phyloP scores from a whole-genome alignment of 2,888 invertebrate genomes.

The Rhimphoctona megacephalus region DNA sequence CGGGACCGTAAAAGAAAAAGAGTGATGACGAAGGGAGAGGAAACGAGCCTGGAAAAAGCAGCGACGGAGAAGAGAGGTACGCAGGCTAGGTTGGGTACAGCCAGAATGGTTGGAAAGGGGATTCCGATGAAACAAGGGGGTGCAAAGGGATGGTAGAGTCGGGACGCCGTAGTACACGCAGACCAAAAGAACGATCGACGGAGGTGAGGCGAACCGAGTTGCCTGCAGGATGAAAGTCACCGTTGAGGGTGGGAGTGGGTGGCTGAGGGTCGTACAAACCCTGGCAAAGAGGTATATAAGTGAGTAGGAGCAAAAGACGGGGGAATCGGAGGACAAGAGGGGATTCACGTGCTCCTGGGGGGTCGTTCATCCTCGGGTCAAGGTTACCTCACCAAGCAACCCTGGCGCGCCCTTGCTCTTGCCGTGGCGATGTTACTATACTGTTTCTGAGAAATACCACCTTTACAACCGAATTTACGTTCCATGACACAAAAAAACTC shows the following conservation, averaged over 20 bases:
- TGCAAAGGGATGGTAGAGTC: constrained; percentile 54
- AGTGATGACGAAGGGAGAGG: constrained; percentile 36
- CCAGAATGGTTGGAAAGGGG: constrained; percentile 37
- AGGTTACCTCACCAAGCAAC: constrained; percentile 81
- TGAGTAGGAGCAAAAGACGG: constrained; percentile 18
- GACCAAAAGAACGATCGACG: constrained; percentile 57
- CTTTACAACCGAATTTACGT: constrained; percentile 51
- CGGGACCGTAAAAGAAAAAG: constrained; percentile 52
- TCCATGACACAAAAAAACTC: constrained; percentile 22
- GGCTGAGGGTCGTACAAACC: constrained; percentile 56
- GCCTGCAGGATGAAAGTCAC: constrained; percentile 61
- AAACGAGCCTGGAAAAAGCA: constrained; percentile 38
- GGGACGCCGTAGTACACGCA: constrained; percentile 23
- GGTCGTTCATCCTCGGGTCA: constrained; percentile 85
- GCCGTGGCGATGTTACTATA: constrained; percentile 56
- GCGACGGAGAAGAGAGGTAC: constrained; percentile 21
- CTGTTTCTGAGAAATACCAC: background rate
- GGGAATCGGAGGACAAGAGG: constrained; percentile 41
- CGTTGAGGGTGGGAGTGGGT: constrained; percentile 42
- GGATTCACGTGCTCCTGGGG: constrained; percentile 79
- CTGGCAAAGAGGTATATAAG: constrained; percentile 56
- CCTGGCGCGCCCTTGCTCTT: constrained; percentile 68
- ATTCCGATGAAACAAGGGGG: constrained; percentile 48
- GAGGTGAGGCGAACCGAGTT: constrained; percentile 22
- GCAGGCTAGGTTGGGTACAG: constrained; percentile 22